Evolutionary conservation across 2,888 invertebrate species (phyloP).

Genomic region (Oscheius myriophilus): DNA sequence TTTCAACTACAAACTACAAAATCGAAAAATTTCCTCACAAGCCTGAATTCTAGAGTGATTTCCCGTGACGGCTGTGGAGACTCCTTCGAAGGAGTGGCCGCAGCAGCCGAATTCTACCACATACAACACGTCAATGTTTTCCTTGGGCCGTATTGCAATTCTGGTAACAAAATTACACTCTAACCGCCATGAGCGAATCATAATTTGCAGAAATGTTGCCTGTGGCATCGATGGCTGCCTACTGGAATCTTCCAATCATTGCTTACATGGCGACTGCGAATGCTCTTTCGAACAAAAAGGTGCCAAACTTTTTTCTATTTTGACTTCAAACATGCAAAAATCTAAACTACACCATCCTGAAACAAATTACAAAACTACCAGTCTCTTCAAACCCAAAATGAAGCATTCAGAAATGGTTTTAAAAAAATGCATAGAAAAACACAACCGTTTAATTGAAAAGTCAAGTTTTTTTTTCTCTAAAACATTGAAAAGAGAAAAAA

Average conservation of each 20-base stretch:
- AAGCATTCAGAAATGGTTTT: too few relatives aligned
- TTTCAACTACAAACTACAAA: neutral
- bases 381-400: too few relatives aligned
- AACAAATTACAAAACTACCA: too few relatives aligned
- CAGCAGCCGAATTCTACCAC: conserved; percentile 54
- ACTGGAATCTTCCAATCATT: conserved; percentile 55
- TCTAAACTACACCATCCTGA: too few relatives aligned
- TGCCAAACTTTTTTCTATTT: too few relatives aligned
- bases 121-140: conserved; percentile 46
- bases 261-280: conserved; percentile 51
- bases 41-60: conserved; percentile 36
- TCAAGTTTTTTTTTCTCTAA: too few relatives aligned
- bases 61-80: conserved; percentile 48
- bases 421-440: too few relatives aligned
- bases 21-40: neutral
- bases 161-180: conserved; percentile 28
- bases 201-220: conserved; percentile 42
- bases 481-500: too few relatives aligned
- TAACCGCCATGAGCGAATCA: too few relatives aligned
- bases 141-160: conserved; percentile 53
- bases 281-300: conserved; percentile 59
- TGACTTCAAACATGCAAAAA: too few relatives aligned
- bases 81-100: conserved; percentile 56
- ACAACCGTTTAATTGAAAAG: too few relatives aligned
- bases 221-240: conserved; percentile 57